Evolutionary conservation across 2,113 vertebrate genomes (phyloP).

Genomic region (Neogale vison): DNA sequence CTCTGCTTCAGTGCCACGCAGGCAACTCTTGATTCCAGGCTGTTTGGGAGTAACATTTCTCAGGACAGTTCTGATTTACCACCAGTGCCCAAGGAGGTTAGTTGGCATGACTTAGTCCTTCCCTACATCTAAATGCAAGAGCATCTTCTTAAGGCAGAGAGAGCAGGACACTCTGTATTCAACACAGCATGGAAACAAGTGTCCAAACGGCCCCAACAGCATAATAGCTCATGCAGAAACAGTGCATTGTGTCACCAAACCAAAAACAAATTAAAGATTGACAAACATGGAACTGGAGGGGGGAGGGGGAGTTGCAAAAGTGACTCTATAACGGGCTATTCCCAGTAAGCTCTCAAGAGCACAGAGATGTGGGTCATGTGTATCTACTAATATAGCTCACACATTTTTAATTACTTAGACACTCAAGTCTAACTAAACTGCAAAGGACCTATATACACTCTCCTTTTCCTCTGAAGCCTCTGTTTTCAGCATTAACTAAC

Average conservation of each 20-base stretch:
- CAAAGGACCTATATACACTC: neutral
- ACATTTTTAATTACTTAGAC: neutral
- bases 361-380: neutral
- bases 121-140: conserved; percentile 8
- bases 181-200: neutral
- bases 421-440: neutral
- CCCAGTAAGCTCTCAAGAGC: neutral
- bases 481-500: neutral
- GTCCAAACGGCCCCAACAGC: conserved; percentile 1
- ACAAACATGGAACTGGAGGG: neutral
- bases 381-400: neutral
- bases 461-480: conserved; percentile 6
- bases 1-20: neutral
- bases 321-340: neutral
- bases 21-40: neutral
- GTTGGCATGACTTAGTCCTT: neutral
- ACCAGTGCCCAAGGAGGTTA: neutral
- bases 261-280: conserved; percentile 36
- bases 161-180: conserved; percentile 32
- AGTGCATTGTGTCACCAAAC: neutral
- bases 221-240: conserved; percentile 19
- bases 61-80: neutral
- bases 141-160: neutral
- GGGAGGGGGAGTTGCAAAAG: neutral
- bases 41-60: conserved; percentile 21